These are phyloP conservation scores for Nyctibius bracteatus DNA, from an alignment of 2,113 vertebrate genomes.

Conservation along the genomic window DNA sequence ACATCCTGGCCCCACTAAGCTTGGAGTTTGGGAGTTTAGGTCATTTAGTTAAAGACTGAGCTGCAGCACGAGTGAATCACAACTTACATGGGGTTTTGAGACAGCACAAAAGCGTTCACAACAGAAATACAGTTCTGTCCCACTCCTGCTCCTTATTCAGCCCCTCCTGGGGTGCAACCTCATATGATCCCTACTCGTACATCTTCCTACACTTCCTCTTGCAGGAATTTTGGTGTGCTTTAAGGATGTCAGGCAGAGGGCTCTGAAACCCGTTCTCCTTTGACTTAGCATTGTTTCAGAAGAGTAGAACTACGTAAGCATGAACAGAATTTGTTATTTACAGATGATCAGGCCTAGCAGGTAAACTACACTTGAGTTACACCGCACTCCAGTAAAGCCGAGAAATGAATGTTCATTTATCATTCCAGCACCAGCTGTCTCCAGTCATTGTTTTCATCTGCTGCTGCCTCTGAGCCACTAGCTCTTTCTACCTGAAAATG, in stretches of 20 bases:
- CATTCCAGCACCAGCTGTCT: neutral
- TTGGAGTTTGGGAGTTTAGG: neutral
- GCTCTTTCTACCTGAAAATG: conserved; percentile 1
- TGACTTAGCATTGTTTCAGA: neutral
- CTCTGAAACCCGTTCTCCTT: neutral
- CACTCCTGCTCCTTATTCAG: neutral
- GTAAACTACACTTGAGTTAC: neutral
- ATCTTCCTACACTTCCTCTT: neutral
- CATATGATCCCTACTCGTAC: too few relatives aligned
- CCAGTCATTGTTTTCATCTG: conserved; percentile 29
- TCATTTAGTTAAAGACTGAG: neutral
- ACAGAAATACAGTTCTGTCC: neutral
- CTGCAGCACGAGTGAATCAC: fast-evolving
- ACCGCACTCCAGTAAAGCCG: neutral
- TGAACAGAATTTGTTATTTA: neutral
- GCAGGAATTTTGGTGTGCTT: neutral
- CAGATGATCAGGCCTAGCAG: neutral
- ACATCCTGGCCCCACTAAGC: neutral
- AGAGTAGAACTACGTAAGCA: neutral
- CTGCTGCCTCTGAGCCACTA: conserved; percentile 32
- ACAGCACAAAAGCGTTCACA: neutral
- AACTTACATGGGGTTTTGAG: neutral
- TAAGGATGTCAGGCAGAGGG: neutral
- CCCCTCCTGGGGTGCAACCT: neutral
- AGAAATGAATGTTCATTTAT: conserved; percentile 13